Evolutionary conservation across 2,888 invertebrate species (phyloP).

Genomic region (Galerucella nymphaeae): DNA sequence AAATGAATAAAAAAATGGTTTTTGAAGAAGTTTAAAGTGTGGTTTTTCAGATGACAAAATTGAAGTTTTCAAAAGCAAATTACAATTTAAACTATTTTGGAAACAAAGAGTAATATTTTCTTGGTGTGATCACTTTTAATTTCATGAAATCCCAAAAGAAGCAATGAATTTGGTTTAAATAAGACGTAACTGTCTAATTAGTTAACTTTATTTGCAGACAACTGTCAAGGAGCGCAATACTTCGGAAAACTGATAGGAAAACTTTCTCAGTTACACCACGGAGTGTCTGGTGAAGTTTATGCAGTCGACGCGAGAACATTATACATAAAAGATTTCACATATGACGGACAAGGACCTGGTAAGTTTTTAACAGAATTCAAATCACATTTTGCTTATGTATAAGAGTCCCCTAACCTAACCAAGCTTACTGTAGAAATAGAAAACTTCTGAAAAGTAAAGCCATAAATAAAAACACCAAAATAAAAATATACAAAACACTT

Average conservation of each 20-base stretch:
- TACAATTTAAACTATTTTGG: too few species aligned
- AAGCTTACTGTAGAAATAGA: too few species aligned
- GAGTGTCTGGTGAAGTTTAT: slow-evolving; percentile 86
- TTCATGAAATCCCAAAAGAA: background rate
- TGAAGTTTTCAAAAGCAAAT: too few species aligned
- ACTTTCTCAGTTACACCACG: slow-evolving; percentile 83
- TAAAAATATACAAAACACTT: too few species aligned
- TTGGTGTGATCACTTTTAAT: background rate
- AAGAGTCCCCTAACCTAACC: too few species aligned
- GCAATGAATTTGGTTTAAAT: background rate
- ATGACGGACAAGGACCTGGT: slow-evolving; percentile 94
- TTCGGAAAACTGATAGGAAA: slow-evolving; percentile 83
- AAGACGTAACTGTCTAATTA: slow-evolving; percentile 11
- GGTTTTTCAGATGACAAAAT: too few species aligned
- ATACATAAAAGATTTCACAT: slow-evolving; percentile 87
- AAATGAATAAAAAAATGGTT: too few species aligned
- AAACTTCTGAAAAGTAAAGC: too few species aligned
- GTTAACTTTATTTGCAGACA: slow-evolving; percentile 44
- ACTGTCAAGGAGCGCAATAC: slow-evolving; percentile 68
- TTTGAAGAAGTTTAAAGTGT: too few species aligned
- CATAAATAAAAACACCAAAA: too few species aligned
- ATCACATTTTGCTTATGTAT: background rate
- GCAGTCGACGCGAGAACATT: slow-evolving; percentile 90
- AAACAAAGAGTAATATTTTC: background rate
- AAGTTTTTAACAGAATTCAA: slow-evolving; percentile 42